Evolutionary conservation across 2,888 invertebrate genomes (phyloP).

Genomic region (Synergus umbraculus): DNA sequence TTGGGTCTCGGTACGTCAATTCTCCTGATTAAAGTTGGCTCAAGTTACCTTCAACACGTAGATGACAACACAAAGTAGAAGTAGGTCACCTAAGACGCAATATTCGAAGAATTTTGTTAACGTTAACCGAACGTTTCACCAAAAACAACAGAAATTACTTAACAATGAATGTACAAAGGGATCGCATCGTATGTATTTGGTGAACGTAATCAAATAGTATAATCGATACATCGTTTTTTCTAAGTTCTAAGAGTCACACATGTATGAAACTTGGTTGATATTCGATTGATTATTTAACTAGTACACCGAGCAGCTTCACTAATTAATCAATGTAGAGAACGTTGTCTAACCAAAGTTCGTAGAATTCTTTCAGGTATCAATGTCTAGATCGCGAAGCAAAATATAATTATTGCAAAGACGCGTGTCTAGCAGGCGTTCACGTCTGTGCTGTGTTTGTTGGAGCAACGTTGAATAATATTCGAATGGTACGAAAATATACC

Average conservation of each 20-base stretch:
- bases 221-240: background rate
- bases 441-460: slow-evolving; percentile 7
- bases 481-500: slow-evolving; percentile 13
- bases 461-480: slow-evolving; percentile 14
- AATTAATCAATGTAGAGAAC: slow-evolving; percentile 32
- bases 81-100: slow-evolving; percentile 23
- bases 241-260: background rate
- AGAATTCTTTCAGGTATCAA: slow-evolving; percentile 19
- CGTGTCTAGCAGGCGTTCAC: background rate
- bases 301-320: slow-evolving; percentile 10
- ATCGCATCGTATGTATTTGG: slow-evolving; percentile 8
- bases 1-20: slow-evolving; percentile 86
- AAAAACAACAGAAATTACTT: slow-evolving; percentile 3
- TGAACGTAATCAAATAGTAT: background rate
- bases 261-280: background rate
- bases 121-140: slow-evolving; percentile 22
- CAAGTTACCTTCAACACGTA: slow-evolving; percentile 83
- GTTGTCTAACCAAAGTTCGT: slow-evolving; percentile 8
- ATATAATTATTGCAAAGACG: background rate
- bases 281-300: background rate
- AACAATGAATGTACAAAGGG: slow-evolving; percentile 20
- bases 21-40: slow-evolving; percentile 82
- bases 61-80: slow-evolving; percentile 73
- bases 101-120: slow-evolving; percentile 22
- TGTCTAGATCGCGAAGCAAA: background rate